Base-by-base conservation (phyloP, 2,797 vertebrate genomes). In the Parotocinclus haroldoi region DNA sequence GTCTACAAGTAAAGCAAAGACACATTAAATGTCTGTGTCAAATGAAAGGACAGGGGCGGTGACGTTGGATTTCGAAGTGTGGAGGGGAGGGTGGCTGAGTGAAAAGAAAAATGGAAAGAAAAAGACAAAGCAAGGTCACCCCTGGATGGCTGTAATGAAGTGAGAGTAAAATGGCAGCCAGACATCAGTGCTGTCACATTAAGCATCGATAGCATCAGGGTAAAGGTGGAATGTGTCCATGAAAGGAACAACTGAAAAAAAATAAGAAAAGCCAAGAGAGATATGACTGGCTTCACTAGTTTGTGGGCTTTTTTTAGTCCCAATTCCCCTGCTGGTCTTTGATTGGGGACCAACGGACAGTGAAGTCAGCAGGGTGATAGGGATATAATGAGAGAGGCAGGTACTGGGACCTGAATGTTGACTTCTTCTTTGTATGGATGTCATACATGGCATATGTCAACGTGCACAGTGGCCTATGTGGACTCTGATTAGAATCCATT, bases 71-170 rank as follows among this genome's bases (percentile, higher is more conserved):
- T 64, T 12, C 46, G 8, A 49, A 50, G 48, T 16, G 73, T 65
- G 68, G 68, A 72, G 62, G 71, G 62, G 79, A 73, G 75, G 74
- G 74, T 69, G 69, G 74, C 81, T 80, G 59, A 68, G 16, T 69
- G 36, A 73, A 59, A 68, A 81, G 78, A 78, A 68, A 36, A 68
- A 78, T 68, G 51, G 63, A 61, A 51, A 16, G 50, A 66, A 46
- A 81, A 73, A 76, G 76, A 75, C 69, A 42, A 67, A 78, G 82
- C 87, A 87, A 88, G 88, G 88, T 91, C 87, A 88, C 83, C 66
- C 60, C 73, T 78, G 73, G 76, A 76, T 80, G 73, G 78, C 63
- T 79, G 79, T 88, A 85, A 88, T 87, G 80, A 88, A 83, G 84
- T 79, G 68, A 73, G 79, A 82, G 60, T 27, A 10, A 48, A 56